Evolutionary conservation across 1,140 invertebrate genomes (phyloP), one percentile per base, ranked within the genome.

Genomic region (Platorchestia sp.): DNA sequence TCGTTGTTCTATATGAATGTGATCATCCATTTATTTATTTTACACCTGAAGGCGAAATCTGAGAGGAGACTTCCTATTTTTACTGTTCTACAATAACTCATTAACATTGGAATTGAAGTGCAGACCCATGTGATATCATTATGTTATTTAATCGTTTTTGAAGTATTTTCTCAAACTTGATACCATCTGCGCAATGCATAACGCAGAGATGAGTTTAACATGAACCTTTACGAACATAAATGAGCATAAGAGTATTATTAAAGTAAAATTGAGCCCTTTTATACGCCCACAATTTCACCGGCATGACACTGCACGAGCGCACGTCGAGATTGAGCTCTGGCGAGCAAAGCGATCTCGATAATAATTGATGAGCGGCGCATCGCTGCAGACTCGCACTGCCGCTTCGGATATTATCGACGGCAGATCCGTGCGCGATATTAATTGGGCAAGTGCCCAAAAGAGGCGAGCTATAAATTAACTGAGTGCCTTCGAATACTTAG

Each of bases 371-470:
- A 93, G 91, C 22, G 16, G 36, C 3, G 14, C 43, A 10, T 0
- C 5, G 91, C 41, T 47, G 45, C 43, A 47, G 40, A 47, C 45
- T 47, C 91, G 45, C 45, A 93, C 91, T 93, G 91, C 91, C 91
- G 91, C 91, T 47, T 93, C 91, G 43, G 45, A 93, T 45, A 93
- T 45, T 93, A 93, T 93, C 91, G 91, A 93, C 91, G 91, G 43
- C 91, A 93, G 91, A 93, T 93, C 91, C 91, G 91, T 93, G 91
- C 91, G 43, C 91, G 91, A 93, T 93, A 93, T 93, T 93, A 93
- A 93, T 93, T 93, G 91, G 91, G 7, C 44, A 93, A 47, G 91
- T 47, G 91, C 91, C 91, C 91, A 93, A 93, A 93, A 93, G 91
- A 93, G 91, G 91, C 43, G 91, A 93, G 91, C 91, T 45, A 93